These are phyloP conservation scores for Dasyprocta punctata DNA, from an alignment of 2,113 vertebrate genomes.

Conservation along the genomic window DNA sequence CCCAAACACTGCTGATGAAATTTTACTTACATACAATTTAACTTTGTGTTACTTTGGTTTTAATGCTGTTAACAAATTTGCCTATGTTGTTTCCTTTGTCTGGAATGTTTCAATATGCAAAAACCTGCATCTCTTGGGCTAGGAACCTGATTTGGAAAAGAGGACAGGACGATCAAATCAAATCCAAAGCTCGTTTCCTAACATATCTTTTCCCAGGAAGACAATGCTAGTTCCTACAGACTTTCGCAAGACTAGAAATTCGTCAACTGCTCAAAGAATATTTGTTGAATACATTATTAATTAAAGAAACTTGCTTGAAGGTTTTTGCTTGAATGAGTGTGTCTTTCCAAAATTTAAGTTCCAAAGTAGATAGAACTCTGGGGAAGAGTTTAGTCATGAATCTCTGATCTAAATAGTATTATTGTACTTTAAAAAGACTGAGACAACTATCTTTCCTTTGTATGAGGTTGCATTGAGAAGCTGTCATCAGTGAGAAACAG, in stretches of 20 bases:
- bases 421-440: neutral
- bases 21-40: neutral
- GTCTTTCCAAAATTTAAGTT: neutral
- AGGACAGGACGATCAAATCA: neutral
- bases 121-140: neutral
- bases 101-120: neutral
- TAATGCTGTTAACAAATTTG: neutral
- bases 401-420: neutral
- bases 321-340: neutral
- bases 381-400: neutral
- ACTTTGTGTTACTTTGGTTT: neutral
- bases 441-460: neutral
- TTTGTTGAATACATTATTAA: neutral
- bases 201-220: neutral
- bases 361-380: neutral
- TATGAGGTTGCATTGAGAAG: neutral
- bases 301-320: no score
- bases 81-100: neutral
- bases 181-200: neutral
- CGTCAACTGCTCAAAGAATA: neutral
- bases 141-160: no score
- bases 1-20: neutral
- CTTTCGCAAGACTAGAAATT: neutral
- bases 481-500: neutral
- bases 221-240: neutral